Evolutionary conservation across 2,113 vertebrate genomes (phyloP), one percentile per base, ranked within the genome.

Genomic region (Polypterus bichir): DNA sequence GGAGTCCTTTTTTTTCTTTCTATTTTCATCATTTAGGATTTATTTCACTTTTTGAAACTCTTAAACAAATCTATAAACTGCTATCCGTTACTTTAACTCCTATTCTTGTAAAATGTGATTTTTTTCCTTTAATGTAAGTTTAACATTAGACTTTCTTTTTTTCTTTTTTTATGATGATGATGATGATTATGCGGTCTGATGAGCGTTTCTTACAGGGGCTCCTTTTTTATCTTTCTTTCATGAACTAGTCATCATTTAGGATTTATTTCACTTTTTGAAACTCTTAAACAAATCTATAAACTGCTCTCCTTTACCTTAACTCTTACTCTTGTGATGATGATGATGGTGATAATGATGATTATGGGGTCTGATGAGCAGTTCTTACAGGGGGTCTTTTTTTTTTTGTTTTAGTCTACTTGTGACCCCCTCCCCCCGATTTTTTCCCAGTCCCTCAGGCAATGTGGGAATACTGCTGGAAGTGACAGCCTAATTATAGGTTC

Each of bases 401-500:
- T 10, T 55, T 9, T 55, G 5, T 5, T 10, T 5, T 55, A 11
- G 27, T 27, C 27, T 27, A 27, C 27, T 27, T 27, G 10, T 55
- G 5, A 55, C 10, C 9, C 27, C 27, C 27, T 27, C 27, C 27
- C 27, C 27, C 27, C 27, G 27, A 27, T 27, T 27, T 27, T 27
- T 27, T 63, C 67, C 56, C 77, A 70, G 80, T 81, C 78, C 65
- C 73, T 64, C 68, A 68, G 83, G 82, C 77, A 65, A 61, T 65
- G 62, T 72, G 72, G 71, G 76, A 75, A 73, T 83, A 79, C 79
- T 73, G 80, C 79, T 80, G 71, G 71, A 85, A 85, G 81, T 88
- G 86, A 84, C 85, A 84, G 81, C 76, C 82, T 87, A 85, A 88
- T 87, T 86, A 87, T 83, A 74, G 77, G 79, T 69, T 75, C 72